phyloP scores from a whole-genome alignment of 2,888 invertebrate genomes.

The Papilio gigon region DNA sequence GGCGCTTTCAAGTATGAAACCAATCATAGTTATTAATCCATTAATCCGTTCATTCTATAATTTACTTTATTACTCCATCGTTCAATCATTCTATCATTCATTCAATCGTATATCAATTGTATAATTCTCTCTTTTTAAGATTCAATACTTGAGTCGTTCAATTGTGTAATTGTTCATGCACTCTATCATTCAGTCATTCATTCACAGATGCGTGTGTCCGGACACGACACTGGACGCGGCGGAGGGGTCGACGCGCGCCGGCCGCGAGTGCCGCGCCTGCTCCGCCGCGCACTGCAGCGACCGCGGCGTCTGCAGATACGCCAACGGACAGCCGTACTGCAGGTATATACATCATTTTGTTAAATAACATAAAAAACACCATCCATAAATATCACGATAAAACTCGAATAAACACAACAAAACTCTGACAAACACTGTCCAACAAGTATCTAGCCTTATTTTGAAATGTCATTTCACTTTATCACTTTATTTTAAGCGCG shows the following conservation, averaged over 20 bases:
- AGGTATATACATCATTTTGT: conserved; percentile 71
- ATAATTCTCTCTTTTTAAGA: too few species aligned
- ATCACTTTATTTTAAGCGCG: too few species aligned
- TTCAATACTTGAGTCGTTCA: too few species aligned
- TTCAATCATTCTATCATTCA: neutral
- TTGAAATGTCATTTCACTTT: too few species aligned
- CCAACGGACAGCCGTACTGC: conserved; percentile 88
- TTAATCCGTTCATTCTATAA: neutral
- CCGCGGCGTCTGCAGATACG: conserved; percentile 91
- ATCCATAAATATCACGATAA: too few species aligned
- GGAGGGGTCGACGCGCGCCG: conserved; percentile 87
- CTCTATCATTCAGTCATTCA: neutral
- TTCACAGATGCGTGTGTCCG: conserved; percentile 81
- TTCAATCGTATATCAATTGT: too few species aligned
- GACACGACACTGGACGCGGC: conserved; percentile 89
- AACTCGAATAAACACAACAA: neutral
- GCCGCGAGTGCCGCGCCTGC: conserved; percentile 90
- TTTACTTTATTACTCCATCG: neutral
- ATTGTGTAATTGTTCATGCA: neutral
- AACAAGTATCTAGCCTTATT: too few species aligned
- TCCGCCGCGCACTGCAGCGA: conserved; percentile 90
- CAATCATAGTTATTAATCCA: neutral
- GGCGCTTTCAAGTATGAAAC: conserved; percentile 86
- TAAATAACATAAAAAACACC: neutral
- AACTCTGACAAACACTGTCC: neutral